Evolutionary conservation across 2,113 vertebrate genomes (phyloP), one percentile per base, ranked within the genome.

Genomic region (Tonatia bakeri): DNA sequence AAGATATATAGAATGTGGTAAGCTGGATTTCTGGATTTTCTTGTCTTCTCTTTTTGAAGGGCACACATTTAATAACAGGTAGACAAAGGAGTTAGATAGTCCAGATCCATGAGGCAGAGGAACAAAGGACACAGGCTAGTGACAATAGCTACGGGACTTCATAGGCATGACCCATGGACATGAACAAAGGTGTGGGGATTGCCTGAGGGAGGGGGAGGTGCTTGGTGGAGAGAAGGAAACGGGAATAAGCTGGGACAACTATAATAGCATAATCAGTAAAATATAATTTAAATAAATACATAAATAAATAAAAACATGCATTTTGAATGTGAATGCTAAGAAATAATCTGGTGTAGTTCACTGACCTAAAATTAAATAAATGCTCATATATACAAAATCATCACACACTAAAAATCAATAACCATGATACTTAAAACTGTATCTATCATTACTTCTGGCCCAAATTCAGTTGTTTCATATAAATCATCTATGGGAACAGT

Each of bases 21-120:
- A 70, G 31, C 38, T n/a, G 17, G 70, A 59, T 38, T 93, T 95
- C 16, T 64, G 3, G 31, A 61, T 61, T 87, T 87, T 87, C 40
- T 52, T 72, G 4, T 79, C 19, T 84, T 24, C 36, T 22, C 33
- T 67, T 90, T 73, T 8, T 20, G 11, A 73, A 54, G 4, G 47
- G 52, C n/a, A 79, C 15, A 38, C 16, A 14, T 17, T 40, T 95
- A 65, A 17, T 31, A 83, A 79, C 6, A 59, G 10, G 17, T 45
- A 9, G 22, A 86, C 61, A 69, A 0, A 81, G 28, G 20, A 86
- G 17, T 82, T 26, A 75, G 26, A 33, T 1, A 77, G 28, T 15
- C 5, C 38, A 1, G 5, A 52, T n/a, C 2, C 50, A 59, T 0
- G 12, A 3, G 38, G 7, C 38, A 73, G 7, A 40, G 28, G 22